phyloP scores from a whole-genome alignment of 1,140 invertebrate genomes.

The Nymphalis io region DNA sequence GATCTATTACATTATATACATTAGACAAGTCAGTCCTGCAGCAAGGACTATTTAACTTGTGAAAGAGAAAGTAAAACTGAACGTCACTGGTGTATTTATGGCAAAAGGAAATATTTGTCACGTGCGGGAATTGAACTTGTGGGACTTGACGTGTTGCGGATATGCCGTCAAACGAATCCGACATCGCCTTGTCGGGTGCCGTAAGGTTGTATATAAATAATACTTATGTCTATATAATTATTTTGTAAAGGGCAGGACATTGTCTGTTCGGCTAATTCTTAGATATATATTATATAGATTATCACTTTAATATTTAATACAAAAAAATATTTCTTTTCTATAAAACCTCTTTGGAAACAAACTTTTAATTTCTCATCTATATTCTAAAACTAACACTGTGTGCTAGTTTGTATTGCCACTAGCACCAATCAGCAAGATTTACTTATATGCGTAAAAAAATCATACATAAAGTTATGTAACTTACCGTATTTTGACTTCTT shows the following conservation, averaged over 20 bases:
- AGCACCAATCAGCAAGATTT: no score
- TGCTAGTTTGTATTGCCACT: no score
- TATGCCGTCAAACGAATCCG: neutral
- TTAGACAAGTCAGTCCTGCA: neutral
- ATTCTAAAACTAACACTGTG: no score
- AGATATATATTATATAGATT: no score
- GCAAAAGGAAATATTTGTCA: conserved; percentile 8
- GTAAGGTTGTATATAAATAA: neutral
- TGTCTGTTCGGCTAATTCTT: no score
- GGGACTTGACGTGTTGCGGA: neutral
- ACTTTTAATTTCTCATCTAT: no score
- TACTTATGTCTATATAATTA: neutral
- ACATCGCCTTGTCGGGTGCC: neutral
- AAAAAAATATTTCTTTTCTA: no score
- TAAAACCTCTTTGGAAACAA: no score
- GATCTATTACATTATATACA: no score
- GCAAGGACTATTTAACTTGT: neutral
- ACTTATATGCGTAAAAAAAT: no score
- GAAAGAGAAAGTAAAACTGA: neutral
- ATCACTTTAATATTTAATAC: no score
- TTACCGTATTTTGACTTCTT: conserved; percentile 97
- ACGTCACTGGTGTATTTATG: neutral
- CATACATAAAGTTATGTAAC: conserved; percentile 38
- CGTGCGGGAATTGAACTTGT: conserved; percentile 7
- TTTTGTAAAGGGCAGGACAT: neutral